Evolutionary conservation across 2,113 vertebrate genomes (phyloP).

Genomic region (Megatriorchis doriae): DNA sequence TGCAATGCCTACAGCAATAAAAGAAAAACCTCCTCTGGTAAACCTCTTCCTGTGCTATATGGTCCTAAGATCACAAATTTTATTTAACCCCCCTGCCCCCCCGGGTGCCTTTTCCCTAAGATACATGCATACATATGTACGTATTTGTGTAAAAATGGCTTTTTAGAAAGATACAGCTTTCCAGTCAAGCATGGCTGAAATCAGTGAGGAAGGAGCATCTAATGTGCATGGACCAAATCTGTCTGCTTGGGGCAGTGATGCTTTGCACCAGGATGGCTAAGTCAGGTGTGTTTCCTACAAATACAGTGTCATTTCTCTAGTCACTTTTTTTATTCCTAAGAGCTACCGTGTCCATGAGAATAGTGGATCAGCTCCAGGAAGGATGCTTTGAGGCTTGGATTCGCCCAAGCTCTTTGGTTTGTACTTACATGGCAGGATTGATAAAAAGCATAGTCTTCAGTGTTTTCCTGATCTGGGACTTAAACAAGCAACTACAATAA

Average conservation of each 20-base stretch:
- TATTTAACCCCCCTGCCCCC: neutral
- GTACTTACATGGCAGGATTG: neutral
- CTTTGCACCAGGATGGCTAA: neutral
- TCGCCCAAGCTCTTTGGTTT: neutral
- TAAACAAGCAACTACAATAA: neutral
- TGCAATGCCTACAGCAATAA: neutral
- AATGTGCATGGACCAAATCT: neutral
- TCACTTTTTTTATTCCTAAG: neutral
- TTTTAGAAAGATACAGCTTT: neutral
- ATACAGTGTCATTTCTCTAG: neutral
- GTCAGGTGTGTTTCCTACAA: neutral
- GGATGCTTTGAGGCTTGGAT: neutral
- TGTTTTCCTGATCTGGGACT: neutral
- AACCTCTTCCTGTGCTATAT: neutral
- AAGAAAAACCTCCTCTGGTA: neutral
- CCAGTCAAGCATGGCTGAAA: neutral
- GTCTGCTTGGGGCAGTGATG: neutral
- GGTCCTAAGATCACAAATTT: neutral
- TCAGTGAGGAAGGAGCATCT: neutral
- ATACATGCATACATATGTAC: accelerated
- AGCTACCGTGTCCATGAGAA: neutral
- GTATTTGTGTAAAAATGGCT: neutral
- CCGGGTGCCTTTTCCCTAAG: neutral
- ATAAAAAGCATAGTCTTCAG: neutral
- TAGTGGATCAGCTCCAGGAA: neutral